These are phyloP conservation scores for Petrocephalus zakoni DNA, from an alignment of 2,113 vertebrate species.

Conservation along the genomic window DNA sequence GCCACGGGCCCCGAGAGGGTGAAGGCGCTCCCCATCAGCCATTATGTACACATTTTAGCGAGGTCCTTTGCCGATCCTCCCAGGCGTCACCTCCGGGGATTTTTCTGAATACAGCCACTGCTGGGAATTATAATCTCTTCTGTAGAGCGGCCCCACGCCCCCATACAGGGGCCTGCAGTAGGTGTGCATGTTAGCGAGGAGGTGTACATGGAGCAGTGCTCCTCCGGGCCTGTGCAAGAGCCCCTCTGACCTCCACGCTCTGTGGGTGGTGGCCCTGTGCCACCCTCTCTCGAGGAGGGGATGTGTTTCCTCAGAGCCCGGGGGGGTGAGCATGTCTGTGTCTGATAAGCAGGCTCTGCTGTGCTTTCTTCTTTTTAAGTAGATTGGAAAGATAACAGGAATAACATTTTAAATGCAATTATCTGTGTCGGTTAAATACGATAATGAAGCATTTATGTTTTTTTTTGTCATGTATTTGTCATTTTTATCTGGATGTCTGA, in stretches of 20 bases:
- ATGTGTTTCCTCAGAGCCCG: not conserved
- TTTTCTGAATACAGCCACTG: constrained; percentile 59
- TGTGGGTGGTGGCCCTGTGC: too few relatives aligned
- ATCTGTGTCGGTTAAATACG: not conserved
- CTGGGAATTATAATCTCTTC: constrained; percentile 46
- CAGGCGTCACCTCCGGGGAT: constrained; percentile 61
- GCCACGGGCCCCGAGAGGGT: constrained; percentile 51
- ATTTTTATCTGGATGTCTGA: not conserved
- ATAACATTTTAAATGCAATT: not conserved
- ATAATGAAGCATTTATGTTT: not conserved
- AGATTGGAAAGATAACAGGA: not conserved
- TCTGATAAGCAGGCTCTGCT: not conserved
- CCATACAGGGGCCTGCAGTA: not conserved
- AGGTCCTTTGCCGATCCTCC: constrained; percentile 66
- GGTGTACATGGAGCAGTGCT: too few relatives aligned
- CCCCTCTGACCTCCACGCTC: not conserved
- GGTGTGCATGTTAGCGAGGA: too few relatives aligned
- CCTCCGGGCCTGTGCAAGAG: too few relatives aligned
- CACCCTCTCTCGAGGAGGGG: too few relatives aligned
- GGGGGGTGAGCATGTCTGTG: not conserved
- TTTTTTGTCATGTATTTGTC: not conserved
- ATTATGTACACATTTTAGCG: constrained; percentile 34
- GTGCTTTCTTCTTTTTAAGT: not conserved
- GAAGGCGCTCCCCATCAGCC: constrained; percentile 48
- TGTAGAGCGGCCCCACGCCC: constrained; percentile 29